Percentiles rank a stretch among this genome's conserved stretches.
Evolutionary conservation across 2,797 vertebrate species (phyloP).

Genomic region (Rhinogobio ventralis): DNA sequence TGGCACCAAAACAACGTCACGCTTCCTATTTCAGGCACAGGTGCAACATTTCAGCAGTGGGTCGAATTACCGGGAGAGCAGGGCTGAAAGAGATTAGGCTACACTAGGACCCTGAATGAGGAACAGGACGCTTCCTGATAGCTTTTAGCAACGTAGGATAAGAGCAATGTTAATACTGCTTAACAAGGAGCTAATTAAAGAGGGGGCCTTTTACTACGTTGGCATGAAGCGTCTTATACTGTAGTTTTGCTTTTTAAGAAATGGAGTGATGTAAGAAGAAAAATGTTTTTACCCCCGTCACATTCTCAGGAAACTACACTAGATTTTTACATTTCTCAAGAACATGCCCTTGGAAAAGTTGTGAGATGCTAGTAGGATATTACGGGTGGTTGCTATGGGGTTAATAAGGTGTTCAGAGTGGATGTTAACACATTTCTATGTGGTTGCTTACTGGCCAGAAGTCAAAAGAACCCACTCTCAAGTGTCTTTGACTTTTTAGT

Average conservation of each 20-base stretch:
- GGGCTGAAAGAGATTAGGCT: slow-evolving; percentile 5
- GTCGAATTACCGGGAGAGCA: slow-evolving; percentile 70
- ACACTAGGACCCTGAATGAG: slow-evolving; percentile 34
- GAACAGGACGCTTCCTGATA: slow-evolving; percentile 24
- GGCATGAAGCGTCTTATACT: not conserved
- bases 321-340: not conserved
- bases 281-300: not conserved
- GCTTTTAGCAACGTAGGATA: slow-evolving; percentile 30
- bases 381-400: not conserved
- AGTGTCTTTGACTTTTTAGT: not conserved
- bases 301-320: not conserved
- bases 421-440: not conserved
- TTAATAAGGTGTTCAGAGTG: not conserved
- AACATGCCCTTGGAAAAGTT: not conserved
- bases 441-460: not conserved
- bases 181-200: slow-evolving; percentile 69
- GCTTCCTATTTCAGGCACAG: slow-evolving; percentile 77
- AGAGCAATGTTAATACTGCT: slow-evolving; percentile 60
- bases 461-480: not conserved
- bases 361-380: not conserved
- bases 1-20: slow-evolving; percentile 84
- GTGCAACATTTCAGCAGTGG: slow-evolving; percentile 76
- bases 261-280: not conserved
- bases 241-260: not conserved
- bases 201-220: not conserved